These are phyloP conservation scores for Plecotus auritus DNA, from an alignment of 2,113 vertebrate genomes.

Conservation along the genomic window DNA sequence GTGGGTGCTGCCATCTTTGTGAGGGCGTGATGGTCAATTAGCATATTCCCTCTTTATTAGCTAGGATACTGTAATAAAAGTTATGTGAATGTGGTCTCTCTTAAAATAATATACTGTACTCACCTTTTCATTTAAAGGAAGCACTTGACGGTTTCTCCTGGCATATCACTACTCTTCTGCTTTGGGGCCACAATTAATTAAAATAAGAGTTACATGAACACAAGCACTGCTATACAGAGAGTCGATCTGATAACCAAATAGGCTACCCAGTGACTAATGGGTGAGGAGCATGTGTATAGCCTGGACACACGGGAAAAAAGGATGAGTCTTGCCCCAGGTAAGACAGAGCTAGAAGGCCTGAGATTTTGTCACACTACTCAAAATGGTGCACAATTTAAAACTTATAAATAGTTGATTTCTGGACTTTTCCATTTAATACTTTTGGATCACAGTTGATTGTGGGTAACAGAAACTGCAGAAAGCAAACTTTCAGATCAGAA, in stretches of 20 bases:
- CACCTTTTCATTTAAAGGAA: not conserved
- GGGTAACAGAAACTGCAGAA: not conserved
- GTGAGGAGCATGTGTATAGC: not conserved
- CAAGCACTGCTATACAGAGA: not conserved
- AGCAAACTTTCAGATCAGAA: not conserved
- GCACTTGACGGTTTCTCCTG: not conserved
- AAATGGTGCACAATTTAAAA: not conserved
- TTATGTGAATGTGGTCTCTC: not conserved
- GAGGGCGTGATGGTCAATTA: too few species aligned
- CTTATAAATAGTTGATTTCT: not conserved
- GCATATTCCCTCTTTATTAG: too few species aligned
- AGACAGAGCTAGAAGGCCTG: not conserved
- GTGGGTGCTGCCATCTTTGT: too few species aligned
- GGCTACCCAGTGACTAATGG: not conserved
- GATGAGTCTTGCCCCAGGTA: not conserved
- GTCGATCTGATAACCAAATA: not conserved
- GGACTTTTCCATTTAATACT: not conserved
- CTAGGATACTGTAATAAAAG: not conserved
- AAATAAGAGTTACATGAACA: not conserved
- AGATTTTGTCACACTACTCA: not conserved
- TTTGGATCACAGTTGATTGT: not conserved
- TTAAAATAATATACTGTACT: not conserved
- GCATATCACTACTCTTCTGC: not conserved
- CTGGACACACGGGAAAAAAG: not conserved
- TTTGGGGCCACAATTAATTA: not conserved